Evolutionary conservation across 1,140 invertebrate species (phyloP).

Genomic region (Drosophila quadrilineata): DNA sequence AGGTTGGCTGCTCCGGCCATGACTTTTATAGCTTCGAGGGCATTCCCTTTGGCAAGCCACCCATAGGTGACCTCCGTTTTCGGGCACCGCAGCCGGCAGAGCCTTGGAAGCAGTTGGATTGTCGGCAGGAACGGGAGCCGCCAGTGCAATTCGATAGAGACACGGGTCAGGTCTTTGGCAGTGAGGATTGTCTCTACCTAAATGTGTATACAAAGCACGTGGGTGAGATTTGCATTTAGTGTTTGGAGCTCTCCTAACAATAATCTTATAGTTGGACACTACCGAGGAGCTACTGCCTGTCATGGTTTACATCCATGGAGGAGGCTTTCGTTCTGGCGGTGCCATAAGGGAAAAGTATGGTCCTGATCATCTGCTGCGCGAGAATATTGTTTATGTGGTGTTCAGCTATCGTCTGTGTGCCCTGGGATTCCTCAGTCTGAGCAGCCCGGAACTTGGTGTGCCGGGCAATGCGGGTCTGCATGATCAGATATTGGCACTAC

Average conservation of each 20-base stretch:
- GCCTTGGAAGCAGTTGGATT: conserved; percentile 82
- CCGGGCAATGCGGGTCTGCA: conserved; percentile 83
- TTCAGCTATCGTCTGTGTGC: conserved; percentile 87
- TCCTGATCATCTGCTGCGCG: conserved; percentile 84
- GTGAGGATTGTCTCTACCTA: conserved; percentile 62
- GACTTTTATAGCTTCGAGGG: conserved; percentile 81
- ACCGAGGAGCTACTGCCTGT: conserved; percentile 82
- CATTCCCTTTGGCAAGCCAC: conserved; percentile 86
- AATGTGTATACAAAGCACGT: conserved; percentile 68
- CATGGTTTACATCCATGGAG: conserved; percentile 88
- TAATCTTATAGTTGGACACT: conserved; percentile 38
- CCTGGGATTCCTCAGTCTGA: conserved; percentile 85
- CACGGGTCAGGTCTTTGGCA: conserved; percentile 24
- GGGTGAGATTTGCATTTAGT: conserved; percentile 10
- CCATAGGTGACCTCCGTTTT: conserved; percentile 84
- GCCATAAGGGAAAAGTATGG: conserved; percentile 81
- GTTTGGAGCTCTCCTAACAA: too few relatives aligned
- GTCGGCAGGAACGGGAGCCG: conserved; percentile 16
- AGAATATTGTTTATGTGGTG: conserved; percentile 85
- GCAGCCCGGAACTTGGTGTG: conserved; percentile 57
- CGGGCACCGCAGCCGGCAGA: conserved; percentile 82
- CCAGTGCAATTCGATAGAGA: conserved; percentile 39
- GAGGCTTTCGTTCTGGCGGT: conserved; percentile 83
- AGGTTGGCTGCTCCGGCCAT: conserved; percentile 45
- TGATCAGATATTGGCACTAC: conserved; percentile 81